Conservation (phyloP, 2,888 invertebrate genomes). For the Ornithoptera alexandrae region DNA sequence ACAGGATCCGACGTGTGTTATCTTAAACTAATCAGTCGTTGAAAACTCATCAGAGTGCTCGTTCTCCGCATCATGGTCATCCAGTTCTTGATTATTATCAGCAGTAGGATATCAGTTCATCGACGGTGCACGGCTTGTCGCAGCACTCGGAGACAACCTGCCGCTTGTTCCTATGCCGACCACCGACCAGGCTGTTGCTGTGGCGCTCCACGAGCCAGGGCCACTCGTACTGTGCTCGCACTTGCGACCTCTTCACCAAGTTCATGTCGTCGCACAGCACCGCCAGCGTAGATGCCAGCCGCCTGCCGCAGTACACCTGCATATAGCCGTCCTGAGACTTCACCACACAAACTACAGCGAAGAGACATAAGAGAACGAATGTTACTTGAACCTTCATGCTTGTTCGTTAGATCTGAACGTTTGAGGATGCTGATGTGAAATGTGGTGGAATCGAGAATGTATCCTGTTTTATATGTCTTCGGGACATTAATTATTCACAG, state of each 20-base stretch:
- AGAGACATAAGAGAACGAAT: constrained; percentile 5
- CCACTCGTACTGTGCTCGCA: constrained; percentile 24
- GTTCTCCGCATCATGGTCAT: too few relatives aligned
- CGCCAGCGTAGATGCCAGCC: constrained; percentile 35
- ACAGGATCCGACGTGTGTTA: too few relatives aligned
- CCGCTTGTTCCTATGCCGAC: constrained; percentile 41
- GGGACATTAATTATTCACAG: too few relatives aligned
- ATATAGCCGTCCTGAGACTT: not conserved
- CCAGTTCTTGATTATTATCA: constrained; percentile 6
- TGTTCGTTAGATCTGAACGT: too few relatives aligned
- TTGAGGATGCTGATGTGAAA: too few relatives aligned
- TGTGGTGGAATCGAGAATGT: too few relatives aligned
- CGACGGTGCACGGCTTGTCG: constrained; percentile 42
- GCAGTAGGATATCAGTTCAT: constrained; percentile 45
- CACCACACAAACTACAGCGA: not conserved
- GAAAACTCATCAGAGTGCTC: too few relatives aligned
- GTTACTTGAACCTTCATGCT: too few relatives aligned
- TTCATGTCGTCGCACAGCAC: constrained; percentile 31
- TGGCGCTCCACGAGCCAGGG: constrained; percentile 39
- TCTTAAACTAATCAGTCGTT: too few relatives aligned
- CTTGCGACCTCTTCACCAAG: constrained; percentile 31
- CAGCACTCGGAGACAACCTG: constrained; percentile 49
- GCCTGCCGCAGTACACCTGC: constrained; percentile 19
- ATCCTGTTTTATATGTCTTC: too few relatives aligned
- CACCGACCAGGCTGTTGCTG: constrained; percentile 37